Evolutionary conservation across 2,888 invertebrate genomes (phyloP), one percentile per base, ranked within the genome.

Genomic region (Acronicta aceris): DNA sequence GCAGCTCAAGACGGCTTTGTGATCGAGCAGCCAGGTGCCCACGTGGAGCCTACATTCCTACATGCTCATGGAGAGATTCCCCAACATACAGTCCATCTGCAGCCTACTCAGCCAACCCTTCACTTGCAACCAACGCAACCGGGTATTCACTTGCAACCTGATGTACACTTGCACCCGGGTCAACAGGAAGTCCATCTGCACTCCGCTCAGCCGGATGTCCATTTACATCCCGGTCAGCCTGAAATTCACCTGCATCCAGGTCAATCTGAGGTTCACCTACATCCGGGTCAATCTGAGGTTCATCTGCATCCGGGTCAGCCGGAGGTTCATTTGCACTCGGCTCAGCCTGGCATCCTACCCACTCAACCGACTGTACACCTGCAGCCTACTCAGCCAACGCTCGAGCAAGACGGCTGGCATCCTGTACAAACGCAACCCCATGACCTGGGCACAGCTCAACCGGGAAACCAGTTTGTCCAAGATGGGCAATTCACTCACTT

Each of bases 401-500:
- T 77, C n/a, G 93, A 93, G 40, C 88, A 90, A 68, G 85, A 92
- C 13, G 94, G 93, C 7, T 94, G 94, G 94, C 89, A 93, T 1
- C 94, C 94, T 3, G 89, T 94, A n/a, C 83, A 89, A 1, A 41
- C 87, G 0, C 87, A 89, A 21, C 76, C 87, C 3, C 85, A 86
- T 33, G 89, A 91, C 25, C 52, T 81, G 5, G 71, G 76, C 3
- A 71, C 81, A 5, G 50, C 68, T 15, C 78, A 81, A 21, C 80
- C 82, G 3, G 88, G 84, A 38, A 38, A n/a, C 38, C 38, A 74
- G 5, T 74, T 71, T 16, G 64, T 52, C 15, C 78, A 72, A 5
- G 73, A 60, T 1, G 59, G 58, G 0, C 67, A 68, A 40, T 54
- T 57, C n/a, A 30, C 10, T 27, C 46, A 60, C 5, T 67, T 68